phyloP scores from a whole-genome alignment of 2,113 vertebrate genomes.

The Dasypus novemcinctus region DNA sequence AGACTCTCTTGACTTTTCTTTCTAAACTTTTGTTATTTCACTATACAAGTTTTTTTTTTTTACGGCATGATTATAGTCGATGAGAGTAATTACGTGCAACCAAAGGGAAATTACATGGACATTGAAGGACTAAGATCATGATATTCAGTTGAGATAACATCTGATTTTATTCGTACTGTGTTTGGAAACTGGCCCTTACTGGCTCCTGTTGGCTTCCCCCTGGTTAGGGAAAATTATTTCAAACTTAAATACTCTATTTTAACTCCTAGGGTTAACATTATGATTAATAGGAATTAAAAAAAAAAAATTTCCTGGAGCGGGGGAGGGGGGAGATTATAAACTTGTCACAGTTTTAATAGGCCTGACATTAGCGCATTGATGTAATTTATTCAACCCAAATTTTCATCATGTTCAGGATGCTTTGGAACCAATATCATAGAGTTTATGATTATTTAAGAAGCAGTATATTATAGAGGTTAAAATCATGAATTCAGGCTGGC shows the following conservation, averaged over 20 bases:
- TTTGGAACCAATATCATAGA: not conserved
- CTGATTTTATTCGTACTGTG: slow-evolving; percentile 61
- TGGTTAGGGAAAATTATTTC: not conserved
- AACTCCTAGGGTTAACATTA: slow-evolving; percentile 41
- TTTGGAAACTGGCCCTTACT: not conserved
- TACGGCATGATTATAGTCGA: not conserved
- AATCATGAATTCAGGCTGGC: not conserved
- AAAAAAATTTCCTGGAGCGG: not conserved
- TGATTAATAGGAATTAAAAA: slow-evolving; percentile 54
- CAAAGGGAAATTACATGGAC: not conserved
- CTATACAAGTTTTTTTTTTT: not conserved
- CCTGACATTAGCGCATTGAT: too few species aligned
- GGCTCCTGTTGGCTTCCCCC: not conserved
- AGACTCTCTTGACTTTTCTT: not conserved
- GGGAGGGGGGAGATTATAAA: too few species aligned
- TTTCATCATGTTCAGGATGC: not conserved
- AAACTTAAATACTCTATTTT: slow-evolving; percentile 49
- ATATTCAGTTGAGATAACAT: not conserved
- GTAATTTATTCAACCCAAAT: not conserved
- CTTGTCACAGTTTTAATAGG: too few species aligned
- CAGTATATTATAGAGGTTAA: not conserved
- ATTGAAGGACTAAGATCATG: not conserved
- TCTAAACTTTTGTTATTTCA: not conserved
- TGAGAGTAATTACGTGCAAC: not conserved
- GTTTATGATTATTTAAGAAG: not conserved